Base-by-base conservation (phyloP, 2,113 vertebrate genomes). In the Istiophorus platypterus region DNA sequence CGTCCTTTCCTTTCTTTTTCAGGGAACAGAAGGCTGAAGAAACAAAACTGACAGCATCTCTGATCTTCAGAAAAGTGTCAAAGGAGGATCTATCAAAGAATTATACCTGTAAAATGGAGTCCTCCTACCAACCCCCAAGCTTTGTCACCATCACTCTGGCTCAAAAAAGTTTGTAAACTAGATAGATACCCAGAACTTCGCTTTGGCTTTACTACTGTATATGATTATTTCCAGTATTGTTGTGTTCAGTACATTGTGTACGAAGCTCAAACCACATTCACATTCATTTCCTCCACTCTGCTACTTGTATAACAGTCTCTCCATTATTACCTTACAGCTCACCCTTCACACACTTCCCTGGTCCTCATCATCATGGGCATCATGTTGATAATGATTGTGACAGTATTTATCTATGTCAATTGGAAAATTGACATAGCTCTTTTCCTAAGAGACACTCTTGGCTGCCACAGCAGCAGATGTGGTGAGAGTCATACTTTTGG, bases 351-450 rank as follows among this genome's bases (percentile, higher is more conserved):
- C 18, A 1, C 17, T 2, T 20, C 52, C 15, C 2, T 93, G 72
- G 39, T 10, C 41, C 3, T 84, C 2, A 41, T 62, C 39, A 2
- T 69, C 7, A 7, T 86, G 24, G 7, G 9, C 34, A 8, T 81
- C 1, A 0, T 82, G 31, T 26, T 59, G 7, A 42, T 88, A 39
- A 58, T 75, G 49, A 29, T n/a, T 64, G 41, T 76, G 9, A 37
- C 65, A 14, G 34, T 85, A 10, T 13, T 84, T 2, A 20, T 90
- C 12, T 92, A 88, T 15, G 70, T 86, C 4, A 87, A 86, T 70
- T 85, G 92, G 39, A 92, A 77, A 85, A 80, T 93, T 13, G 22
- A 82, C 20, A 84, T 94, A 65, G 51, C 58, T 15, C 88, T 94
- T 41, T 91, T 92, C 66, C 45, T 92, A 4, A 82, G 92, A 82